These are phyloP conservation scores for Caiman crocodilus DNA, from an alignment of 2,797 vertebrate genomes.

Conservation along the genomic window DNA sequence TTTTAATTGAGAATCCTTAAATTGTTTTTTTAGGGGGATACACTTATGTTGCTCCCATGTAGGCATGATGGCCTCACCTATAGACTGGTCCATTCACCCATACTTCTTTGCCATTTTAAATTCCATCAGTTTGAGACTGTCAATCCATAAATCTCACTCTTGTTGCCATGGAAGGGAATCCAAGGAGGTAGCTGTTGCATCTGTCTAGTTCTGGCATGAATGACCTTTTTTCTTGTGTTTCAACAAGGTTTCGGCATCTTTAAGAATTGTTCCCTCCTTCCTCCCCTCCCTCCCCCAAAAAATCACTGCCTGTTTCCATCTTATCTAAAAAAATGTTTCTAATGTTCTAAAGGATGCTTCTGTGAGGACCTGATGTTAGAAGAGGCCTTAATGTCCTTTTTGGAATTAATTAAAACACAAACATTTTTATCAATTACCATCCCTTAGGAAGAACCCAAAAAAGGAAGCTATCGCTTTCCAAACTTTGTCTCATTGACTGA, in stretches of 20 bases:
- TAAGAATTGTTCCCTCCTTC: accelerated
- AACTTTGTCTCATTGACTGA: not conserved
- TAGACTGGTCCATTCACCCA: not conserved
- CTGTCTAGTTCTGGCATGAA: not conserved
- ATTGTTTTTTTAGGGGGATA: not conserved
- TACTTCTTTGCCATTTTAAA: not conserved
- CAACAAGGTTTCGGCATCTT: not conserved
- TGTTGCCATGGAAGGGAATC: not conserved
- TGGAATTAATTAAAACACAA: no score
- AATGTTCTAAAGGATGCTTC: not conserved
- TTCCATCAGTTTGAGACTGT: not conserved
- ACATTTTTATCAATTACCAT: no score
- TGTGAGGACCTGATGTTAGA: not conserved
- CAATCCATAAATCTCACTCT: not conserved
- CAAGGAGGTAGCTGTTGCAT: not conserved
- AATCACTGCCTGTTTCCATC: not conserved
- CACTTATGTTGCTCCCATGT: not conserved
- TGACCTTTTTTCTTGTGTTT: not conserved
- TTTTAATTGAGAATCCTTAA: not conserved
- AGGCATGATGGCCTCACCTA: not conserved
- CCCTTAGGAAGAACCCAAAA: not conserved
- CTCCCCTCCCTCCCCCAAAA: accelerated
- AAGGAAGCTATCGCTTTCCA: not conserved
- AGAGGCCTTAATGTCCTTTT: no score
- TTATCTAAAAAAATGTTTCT: not conserved